Evolutionary conservation across 2,797 vertebrate genomes (phyloP).

Genomic region (Enteromius unitaeniatus): DNA sequence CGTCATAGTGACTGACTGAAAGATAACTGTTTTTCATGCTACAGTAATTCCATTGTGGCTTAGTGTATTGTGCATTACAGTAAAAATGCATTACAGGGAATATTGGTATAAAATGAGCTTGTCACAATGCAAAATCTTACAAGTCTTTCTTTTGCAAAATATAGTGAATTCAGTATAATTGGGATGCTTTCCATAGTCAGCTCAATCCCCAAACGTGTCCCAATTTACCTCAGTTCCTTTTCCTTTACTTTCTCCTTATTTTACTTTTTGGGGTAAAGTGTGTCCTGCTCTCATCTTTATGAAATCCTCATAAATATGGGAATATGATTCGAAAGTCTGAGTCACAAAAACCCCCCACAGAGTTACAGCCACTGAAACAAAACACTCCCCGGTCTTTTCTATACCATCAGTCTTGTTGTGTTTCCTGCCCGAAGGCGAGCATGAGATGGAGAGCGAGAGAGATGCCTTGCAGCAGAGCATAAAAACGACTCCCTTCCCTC

Average conservation of each 20-base stretch:
- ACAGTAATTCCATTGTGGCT: not conserved
- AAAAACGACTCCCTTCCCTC: constrained; percentile 1
- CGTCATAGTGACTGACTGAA: no score
- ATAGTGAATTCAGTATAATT: not conserved
- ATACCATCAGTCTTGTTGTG: constrained; percentile 8
- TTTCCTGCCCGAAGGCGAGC: constrained; percentile 4
- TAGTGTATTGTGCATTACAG: not conserved
- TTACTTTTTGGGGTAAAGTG: not conserved
- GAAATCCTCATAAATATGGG: not conserved
- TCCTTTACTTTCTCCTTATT: not conserved
- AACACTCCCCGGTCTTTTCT: not conserved
- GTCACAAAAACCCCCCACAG: no score
- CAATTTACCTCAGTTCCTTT: not conserved
- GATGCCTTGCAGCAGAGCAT: constrained; percentile 23
- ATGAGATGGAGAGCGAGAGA: not conserved
- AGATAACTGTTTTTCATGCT: not conserved
- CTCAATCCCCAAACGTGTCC: not conserved
- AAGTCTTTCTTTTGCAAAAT: not conserved
- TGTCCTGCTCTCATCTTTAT: not conserved
- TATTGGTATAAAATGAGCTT: not conserved
- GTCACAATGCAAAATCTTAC: not conserved
- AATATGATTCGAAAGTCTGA: not conserved
- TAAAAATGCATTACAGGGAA: not conserved
- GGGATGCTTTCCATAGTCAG: not conserved
- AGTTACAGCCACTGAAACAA: not conserved